A percentile compares a stretch with the other conserved stretches of the same genome.
These are phyloP conservation scores for Ferdinandea cuprea DNA, from an alignment of 2,888 invertebrate genomes.

Conservation along the genomic window DNA sequence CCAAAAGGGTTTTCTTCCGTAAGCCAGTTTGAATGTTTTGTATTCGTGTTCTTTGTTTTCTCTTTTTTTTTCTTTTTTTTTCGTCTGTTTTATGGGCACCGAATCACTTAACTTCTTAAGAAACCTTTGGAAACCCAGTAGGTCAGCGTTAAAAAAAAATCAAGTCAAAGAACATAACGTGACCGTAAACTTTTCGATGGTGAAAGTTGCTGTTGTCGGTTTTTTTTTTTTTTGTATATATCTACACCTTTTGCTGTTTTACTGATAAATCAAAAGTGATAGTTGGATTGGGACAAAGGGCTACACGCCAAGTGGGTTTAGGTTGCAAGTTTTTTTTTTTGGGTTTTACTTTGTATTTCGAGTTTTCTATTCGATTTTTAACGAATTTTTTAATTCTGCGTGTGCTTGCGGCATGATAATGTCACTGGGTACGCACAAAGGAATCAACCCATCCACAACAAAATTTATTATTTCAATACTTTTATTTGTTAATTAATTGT, in stretches of 20 bases:
- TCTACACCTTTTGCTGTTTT: no score
- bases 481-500: no score
- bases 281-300: not conserved
- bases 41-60: constrained; percentile 21
- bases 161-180: constrained; percentile 33
- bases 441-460: no score
- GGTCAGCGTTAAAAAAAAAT: constrained; percentile 44
- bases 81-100: not conserved
- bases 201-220: constrained; percentile 37
- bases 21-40: constrained; percentile 3
- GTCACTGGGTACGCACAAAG: no score
- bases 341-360: no score
- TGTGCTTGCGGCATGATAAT: no score
- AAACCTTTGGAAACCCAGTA: constrained; percentile 41
- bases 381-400: no score
- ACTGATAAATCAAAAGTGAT: constrained; percentile 33
- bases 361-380: no score
- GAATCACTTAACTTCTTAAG: constrained; percentile 24
- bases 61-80: constrained; percentile 43
- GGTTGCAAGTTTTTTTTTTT: no score
- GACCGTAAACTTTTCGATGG: constrained; percentile 29
- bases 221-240: not conserved
- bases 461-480: no score
- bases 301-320: no score
- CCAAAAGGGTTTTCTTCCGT: constrained; percentile 20